Conservation (phyloP, 2,888 invertebrate genomes). For the Acleris holmiana region DNA sequence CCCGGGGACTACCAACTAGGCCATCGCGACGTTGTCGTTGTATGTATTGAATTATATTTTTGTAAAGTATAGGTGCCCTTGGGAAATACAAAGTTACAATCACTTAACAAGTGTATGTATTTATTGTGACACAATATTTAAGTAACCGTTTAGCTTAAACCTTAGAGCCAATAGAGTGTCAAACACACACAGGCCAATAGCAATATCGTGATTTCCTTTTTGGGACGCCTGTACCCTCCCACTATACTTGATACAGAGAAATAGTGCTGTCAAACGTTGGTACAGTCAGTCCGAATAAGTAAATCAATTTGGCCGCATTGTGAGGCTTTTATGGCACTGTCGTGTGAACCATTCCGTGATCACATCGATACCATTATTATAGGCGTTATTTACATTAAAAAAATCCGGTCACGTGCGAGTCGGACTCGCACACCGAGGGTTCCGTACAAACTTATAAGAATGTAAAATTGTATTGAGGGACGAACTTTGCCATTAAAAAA, state of each 20-base stretch:
- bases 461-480: too few relatives aligned
- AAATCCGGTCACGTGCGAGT: too few relatives aligned
- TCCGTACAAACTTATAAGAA: too few relatives aligned
- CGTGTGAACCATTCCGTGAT: neutral
- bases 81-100: conserved; percentile 8
- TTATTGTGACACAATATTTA: conserved; percentile 53
- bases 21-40: too few relatives aligned
- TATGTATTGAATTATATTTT: too few relatives aligned
- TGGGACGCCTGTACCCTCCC: conserved; percentile 47
- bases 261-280: conserved; percentile 11
- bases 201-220: conserved; percentile 75
- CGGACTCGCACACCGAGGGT: too few relatives aligned
- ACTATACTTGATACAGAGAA: conserved; percentile 34
- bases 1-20: too few relatives aligned
- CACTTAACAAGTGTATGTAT: conserved; percentile 29
- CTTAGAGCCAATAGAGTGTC: conserved; percentile 17
- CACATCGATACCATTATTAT: too few relatives aligned
- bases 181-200: conserved; percentile 42
- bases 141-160: conserved; percentile 60
- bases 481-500: too few relatives aligned
- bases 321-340: too few relatives aligned
- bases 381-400: too few relatives aligned
- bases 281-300: conserved; percentile 17
- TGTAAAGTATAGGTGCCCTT: neutral
- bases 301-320: too few relatives aligned